Base-by-base conservation (phyloP, 2,888 invertebrate species). In the Oxyteleia sp. region DNA sequence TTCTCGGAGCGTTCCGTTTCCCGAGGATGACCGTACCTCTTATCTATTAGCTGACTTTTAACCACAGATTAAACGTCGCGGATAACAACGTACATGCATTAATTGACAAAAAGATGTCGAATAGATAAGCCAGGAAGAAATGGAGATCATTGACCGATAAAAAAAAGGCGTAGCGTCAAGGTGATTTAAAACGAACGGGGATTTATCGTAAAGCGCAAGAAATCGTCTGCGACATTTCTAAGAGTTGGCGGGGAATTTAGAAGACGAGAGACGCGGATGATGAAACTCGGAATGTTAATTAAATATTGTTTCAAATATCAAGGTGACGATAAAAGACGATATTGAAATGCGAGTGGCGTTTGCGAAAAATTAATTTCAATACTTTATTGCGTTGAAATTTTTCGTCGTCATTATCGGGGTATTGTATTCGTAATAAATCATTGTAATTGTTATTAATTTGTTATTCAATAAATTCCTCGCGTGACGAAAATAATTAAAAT, bases 91-190 rank as follows among this genome's bases (percentile, higher is more conserved):
- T 26, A 26, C 13, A 43, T 47, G 57, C 57, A 71, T 29, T 45
- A 32, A 69, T 4, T 38, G 26, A 55, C 35, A 26, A 35, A 71
- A 59, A 47, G 57, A 71, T 71, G 16, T 2, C 18, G 11, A 18
- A 13, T 13, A n/a, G 47, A 55, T 69, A 45, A 20, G 45, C 3
- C n/a, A 11, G 5, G 4, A 13, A 20, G 35, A 64, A 64, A 74
- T 55, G 8, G 26, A 55, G 74, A 64, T 64, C 64, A 74, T 47
- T 64, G 63, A 64, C 74, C 64, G 63, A 53, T 61, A 35, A 69
- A 63, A 51, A 72, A 59, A 18, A 4, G 15, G 4, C 29, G 4
- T 16, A 61, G 7, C 29, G 23, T 57, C 45, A 57, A 68, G 29
- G 4, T n/a, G 57, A 41, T 45, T 18, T 43, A 8, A 43, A 49